These are phyloP conservation scores for Masticophis lateralis DNA, from an alignment of 2,797 vertebrate genomes.

Conservation along the genomic window DNA sequence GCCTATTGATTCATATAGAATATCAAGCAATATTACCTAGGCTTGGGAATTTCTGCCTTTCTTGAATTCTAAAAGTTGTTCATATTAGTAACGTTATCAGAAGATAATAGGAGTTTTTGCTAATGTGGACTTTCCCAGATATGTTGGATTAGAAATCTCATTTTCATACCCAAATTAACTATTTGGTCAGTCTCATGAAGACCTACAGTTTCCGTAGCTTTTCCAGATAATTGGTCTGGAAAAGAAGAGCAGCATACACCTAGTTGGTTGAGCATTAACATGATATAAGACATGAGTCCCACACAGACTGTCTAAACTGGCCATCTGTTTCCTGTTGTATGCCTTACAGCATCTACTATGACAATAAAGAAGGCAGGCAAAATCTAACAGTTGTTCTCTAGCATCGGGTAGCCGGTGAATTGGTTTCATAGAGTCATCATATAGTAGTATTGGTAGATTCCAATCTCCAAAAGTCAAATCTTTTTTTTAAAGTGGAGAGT, in stretches of 20 bases:
- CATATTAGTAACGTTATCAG: fast-evolving
- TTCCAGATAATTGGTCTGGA: not conserved
- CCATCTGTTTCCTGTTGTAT: not conserved
- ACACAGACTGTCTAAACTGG: not conserved
- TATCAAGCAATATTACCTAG: not conserved
- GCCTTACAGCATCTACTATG: not conserved
- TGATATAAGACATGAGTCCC: not conserved
- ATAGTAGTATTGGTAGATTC: not conserved
- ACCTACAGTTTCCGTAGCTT: not conserved
- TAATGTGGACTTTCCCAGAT: not conserved
- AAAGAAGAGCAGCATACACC: not conserved
- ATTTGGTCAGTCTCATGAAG: not conserved
- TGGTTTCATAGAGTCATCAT: not conserved
- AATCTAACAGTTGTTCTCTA: not conserved
- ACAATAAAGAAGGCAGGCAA: not conserved
- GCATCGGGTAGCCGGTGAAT: not conserved
- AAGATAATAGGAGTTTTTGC: fast-evolving
- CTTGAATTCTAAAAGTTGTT: not conserved
- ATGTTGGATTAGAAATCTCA: not conserved
- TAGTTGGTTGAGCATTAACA: not conserved
- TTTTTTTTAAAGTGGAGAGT: not conserved
- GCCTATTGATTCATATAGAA: not conserved
- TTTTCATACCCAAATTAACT: not conserved
- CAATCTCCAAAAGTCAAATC: not conserved
- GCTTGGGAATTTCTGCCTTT: not conserved